Conservation (phyloP, 2,888 invertebrate genomes). For the Crematogaster levior region DNA sequence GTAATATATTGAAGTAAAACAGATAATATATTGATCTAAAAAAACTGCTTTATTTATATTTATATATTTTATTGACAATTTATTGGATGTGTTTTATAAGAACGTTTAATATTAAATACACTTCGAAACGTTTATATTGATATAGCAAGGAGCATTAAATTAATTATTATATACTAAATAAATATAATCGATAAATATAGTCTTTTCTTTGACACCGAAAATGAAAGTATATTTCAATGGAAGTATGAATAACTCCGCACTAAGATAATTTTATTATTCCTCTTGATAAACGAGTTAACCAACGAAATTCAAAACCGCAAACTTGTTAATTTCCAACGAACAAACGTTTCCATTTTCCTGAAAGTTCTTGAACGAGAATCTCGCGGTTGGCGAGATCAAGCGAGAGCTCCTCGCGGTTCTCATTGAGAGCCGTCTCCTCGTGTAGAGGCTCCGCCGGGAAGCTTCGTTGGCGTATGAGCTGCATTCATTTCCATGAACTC, state of each 20-base stretch:
- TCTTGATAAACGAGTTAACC: neutral
- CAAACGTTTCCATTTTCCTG: conserved; percentile 26
- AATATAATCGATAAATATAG: neutral
- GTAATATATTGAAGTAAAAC: neutral
- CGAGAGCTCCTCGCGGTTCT: conserved; percentile 24
- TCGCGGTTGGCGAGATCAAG: neutral
- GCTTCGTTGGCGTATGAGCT: conserved; percentile 41
- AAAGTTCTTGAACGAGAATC: conserved; percentile 24
- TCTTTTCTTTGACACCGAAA: neutral
- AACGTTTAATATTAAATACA: neutral
- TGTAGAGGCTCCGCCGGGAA: conserved; percentile 27
- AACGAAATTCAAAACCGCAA: neutral
- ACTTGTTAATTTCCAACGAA: conserved; percentile 34
- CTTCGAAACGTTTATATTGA: neutral
- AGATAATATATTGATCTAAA: neutral
- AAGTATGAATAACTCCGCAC: conserved; percentile 13
- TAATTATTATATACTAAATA: conserved; percentile 6
- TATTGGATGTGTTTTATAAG: neutral
- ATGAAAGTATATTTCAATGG: conserved; percentile 1
- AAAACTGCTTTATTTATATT: neutral
- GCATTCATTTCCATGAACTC: conserved; percentile 64
- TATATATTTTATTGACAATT: neutral
- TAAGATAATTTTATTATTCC: neutral
- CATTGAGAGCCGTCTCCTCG: conserved; percentile 69
- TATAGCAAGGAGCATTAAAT: neutral